Evolutionary conservation across 2,797 vertebrate species (phyloP).

Genomic region (Naso thynnoides): DNA sequence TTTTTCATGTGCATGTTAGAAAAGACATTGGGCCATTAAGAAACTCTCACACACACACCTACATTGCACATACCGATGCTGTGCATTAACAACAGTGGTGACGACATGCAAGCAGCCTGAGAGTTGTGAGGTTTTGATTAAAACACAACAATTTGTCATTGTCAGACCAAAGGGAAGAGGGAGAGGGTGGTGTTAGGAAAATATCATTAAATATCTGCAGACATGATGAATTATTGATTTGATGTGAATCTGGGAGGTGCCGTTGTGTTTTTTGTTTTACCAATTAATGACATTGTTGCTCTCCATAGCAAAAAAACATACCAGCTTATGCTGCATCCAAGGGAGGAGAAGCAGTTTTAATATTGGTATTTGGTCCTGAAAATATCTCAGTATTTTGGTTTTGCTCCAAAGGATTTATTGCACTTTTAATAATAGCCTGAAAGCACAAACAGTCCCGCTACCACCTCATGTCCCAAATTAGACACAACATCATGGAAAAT

Average conservation of each 20-base stretch:
- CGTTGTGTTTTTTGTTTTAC: constrained; percentile 56
- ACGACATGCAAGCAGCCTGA: constrained; percentile 35
- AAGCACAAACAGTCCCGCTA: constrained; percentile 46
- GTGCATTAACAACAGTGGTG: constrained; percentile 30
- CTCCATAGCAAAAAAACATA: constrained; percentile 53
- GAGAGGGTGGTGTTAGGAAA: constrained; percentile 70
- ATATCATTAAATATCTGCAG: constrained; percentile 79
- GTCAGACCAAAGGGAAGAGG: constrained; percentile 64
- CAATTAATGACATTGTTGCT: constrained; percentile 63
- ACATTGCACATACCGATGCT: constrained; percentile 14
- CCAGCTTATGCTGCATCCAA: constrained; percentile 34
- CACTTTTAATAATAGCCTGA: constrained; percentile 71
- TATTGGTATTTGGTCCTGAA: constrained; percentile 55
- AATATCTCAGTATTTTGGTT: constrained; percentile 62
- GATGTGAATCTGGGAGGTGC: constrained; percentile 64
- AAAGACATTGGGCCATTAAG: not conserved
- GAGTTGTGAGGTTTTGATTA: constrained; percentile 70
- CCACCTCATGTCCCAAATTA: constrained; percentile 47
- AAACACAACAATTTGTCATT: constrained; percentile 72
- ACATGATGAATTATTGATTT: constrained; percentile 83
- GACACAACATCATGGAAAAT: constrained; percentile 43
- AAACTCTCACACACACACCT: not conserved
- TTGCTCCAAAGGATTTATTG: constrained; percentile 69
- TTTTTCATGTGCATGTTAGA: constrained; percentile 22
- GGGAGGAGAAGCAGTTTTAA: constrained; percentile 41